Base-by-base conservation (phyloP, 2,113 vertebrate genomes). In the Pygoscelis antarcticus region DNA sequence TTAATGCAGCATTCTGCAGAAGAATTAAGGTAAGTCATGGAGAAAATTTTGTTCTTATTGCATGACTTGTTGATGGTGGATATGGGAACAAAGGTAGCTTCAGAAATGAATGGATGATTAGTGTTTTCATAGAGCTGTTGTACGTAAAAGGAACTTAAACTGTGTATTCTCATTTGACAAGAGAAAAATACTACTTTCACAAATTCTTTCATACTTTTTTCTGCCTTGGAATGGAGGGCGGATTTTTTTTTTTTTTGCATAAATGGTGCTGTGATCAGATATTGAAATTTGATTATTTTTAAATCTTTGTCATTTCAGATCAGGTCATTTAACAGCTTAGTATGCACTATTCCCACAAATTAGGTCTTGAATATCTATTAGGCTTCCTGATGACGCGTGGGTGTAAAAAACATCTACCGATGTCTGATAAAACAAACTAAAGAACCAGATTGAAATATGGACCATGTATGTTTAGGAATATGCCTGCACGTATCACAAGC, bases 1-100 rank as follows among this genome's bases (percentile, higher is more conserved):
- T 76, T 96, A 97, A 97, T 75, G 97, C 97, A 96, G 96, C 97
- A 70, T 78, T 96, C 87, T 90, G 82, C 68, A 96, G 61, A 95
- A 88, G 90, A 91, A 40, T 71, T 74, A 47, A 96, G 97, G 96
- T 97, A 97, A 97, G 96, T 95, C 55, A 83, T 0, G 4, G 78
- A 96, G 75, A 90, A 96, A 96, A 92, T 88, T 87, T 68, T 66
- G 54, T 90, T 84, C 82, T 83, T 94, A 51, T 57, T 97, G 95
- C 94, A 93, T 96, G 95, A 81, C 22, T 94, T 93, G 40, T 83
- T 93, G 88, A 47, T 89, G 51, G 36, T 88, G 60, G 16, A 64
- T 92, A 30, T 66, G 72, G 60, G 70, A 88, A 88, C 51, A 96
- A 87, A 91, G 30, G 69, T n/a, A 60, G 13, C 47, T 85, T 92